Percentiles rank a stretch among this genome's conserved stretches.
These are phyloP conservation scores for Matsumyia berberina DNA, from an alignment of 2,888 invertebrate genomes.

Conservation along the genomic window DNA sequence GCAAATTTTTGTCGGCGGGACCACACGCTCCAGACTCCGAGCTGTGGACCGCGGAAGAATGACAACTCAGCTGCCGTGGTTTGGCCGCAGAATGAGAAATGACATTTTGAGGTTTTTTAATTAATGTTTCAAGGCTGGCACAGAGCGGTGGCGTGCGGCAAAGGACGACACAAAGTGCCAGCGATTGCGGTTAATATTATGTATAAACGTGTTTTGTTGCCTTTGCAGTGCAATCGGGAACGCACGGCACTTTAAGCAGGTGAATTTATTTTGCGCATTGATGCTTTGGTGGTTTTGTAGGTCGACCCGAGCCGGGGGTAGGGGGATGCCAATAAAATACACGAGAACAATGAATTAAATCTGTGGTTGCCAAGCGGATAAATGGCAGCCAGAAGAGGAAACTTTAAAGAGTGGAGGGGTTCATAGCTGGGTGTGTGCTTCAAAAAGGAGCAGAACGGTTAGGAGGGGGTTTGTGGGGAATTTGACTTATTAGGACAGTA, in stretches of 20 bases:
- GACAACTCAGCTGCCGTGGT: slow-evolving; percentile 68
- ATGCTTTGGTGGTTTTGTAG: slow-evolving; percentile 73
- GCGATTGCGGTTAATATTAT: slow-evolving; percentile 54
- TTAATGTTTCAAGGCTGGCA: slow-evolving; percentile 61
- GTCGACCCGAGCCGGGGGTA: slow-evolving; percentile 52
- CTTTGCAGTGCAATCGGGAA: slow-evolving; percentile 1
- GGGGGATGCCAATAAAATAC: slow-evolving; percentile 65
- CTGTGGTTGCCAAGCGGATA: slow-evolving; percentile 54
- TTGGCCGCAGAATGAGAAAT: slow-evolving; percentile 70
- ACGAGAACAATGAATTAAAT: slow-evolving; percentile 63
- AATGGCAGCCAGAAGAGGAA: slow-evolving; percentile 24
- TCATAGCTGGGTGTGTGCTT: not conserved
- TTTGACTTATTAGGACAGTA: not conserved
- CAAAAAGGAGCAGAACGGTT: no score
- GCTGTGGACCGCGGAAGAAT: slow-evolving; percentile 50
- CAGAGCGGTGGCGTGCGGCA: not conserved
- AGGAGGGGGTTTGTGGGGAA: not conserved
- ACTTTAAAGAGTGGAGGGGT: slow-evolving; percentile 16
- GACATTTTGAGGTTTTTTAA: slow-evolving; percentile 74
- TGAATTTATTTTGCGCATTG: slow-evolving; percentile 74
- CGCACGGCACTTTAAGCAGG: slow-evolving; percentile 50
- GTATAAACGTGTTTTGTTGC: not conserved
- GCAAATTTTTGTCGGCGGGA: slow-evolving; percentile 55
- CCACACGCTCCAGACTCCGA: slow-evolving; percentile 13
- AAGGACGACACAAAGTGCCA: slow-evolving; percentile 19